Evolutionary conservation across 1,140 invertebrate species (phyloP), one percentile per base, ranked within the genome.

Genomic region (Spodoptera frugiperda): DNA sequence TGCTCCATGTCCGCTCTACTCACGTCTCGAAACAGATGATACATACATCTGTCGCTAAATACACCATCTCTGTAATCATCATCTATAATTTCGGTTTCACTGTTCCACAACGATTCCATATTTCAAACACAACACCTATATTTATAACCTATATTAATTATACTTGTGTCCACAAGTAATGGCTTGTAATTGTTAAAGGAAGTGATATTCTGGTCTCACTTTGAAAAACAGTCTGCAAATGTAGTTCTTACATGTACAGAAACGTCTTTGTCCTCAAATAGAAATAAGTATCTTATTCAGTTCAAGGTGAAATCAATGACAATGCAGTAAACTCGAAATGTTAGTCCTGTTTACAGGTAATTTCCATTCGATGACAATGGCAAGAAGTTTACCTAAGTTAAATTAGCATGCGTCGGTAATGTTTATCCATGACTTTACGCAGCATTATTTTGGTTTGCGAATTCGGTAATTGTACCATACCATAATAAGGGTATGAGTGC

Each of bases 401-500:
- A 12, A 21, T 46, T 2, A 17, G 39, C 30, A 54, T 54, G 30
- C 17, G 30, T 51, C 19, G 12, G 21, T 51, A 30, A 30, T n/a
- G 30, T 44, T 19, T 33, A 21, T 15, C 15, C 14, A 57, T 55
- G n/a, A 17, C 15, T 51, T 49, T 14, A 25, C 46, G 57, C 39
- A 54, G 17, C n/a, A 65, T 54, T 6, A 21, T 33, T 67, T 15
- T 48, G 76, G 65, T 57, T 78, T 79, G 80, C 80, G 53, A 77
- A 82, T 85, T 85, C 51, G 77, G 83, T 82, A 74, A 80, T 82
- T 80, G 80, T 87, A 77, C 80, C 80, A 87, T 63, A 84, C 83
- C 86, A 82, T 76, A 79, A 93, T 82, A 93, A 94, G 84, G 89
- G 91, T 87, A 84, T 87, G 86, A 84, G 83, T 88, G 83, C 91